Conservation (phyloP, 2,113 vertebrate species). For the Proterorhinus semilunaris region DNA sequence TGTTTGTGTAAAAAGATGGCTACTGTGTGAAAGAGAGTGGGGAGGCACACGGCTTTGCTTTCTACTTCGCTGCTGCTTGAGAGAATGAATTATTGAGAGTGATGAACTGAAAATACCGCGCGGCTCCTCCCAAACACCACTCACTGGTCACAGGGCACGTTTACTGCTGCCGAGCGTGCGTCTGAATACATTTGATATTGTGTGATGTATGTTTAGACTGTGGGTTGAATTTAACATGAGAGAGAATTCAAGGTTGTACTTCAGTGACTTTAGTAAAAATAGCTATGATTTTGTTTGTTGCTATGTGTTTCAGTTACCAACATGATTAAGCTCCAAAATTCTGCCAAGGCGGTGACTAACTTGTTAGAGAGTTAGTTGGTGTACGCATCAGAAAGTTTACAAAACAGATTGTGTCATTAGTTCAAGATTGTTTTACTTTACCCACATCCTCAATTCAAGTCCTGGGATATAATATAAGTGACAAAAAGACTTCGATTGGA, state of each 20-base stretch:
- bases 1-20: constrained; percentile 13
- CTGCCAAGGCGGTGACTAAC: not conserved
- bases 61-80: constrained; percentile 40
- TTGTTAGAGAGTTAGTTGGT: not conserved
- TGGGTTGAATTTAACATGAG: constrained; percentile 12
- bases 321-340: constrained; percentile 6
- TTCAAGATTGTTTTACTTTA: not conserved
- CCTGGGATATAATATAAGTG: not conserved
- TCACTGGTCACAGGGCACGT: constrained; percentile 51
- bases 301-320: not conserved
- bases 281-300: not conserved
- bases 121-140: constrained; percentile 41
- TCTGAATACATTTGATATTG: constrained; percentile 9
- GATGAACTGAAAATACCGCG: constrained; percentile 75
- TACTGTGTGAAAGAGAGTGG: constrained; percentile 23
- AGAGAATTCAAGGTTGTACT: not conserved
- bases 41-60: constrained; percentile 41
- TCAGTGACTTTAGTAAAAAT: not conserved
- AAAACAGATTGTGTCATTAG: not conserved
- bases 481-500: not conserved
- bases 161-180: constrained; percentile 28
- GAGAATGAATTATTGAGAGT: constrained; percentile 74
- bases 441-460: not conserved
- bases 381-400: not conserved
- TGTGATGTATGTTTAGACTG: constrained; percentile 13